Evolutionary conservation across 35 echinoderm and acorn worm species (phyloP).

Genomic region (Heliocidaris tuberculata): DNA sequence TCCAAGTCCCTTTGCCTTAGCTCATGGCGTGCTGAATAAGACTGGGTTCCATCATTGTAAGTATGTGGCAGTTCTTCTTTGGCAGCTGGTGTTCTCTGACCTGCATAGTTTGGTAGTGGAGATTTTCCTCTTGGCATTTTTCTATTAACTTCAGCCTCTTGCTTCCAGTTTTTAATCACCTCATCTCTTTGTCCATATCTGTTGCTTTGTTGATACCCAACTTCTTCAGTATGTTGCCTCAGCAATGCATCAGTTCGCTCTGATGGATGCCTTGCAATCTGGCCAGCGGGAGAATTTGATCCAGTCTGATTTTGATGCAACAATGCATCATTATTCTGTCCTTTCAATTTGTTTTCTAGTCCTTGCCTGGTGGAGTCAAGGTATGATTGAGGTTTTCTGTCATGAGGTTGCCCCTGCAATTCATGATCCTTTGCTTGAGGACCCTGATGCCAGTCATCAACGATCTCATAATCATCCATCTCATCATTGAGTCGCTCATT

Average conservation of each 20-base stretch:
- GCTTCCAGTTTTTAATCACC: not conserved
- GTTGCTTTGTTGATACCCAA: not conserved
- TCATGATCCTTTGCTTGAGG: not conserved
- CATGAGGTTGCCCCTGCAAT: conserved; percentile 34
- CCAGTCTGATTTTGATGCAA: not conserved
- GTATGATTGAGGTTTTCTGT: conserved; percentile 18
- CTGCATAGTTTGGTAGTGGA: conserved; percentile 23
- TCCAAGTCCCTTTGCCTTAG: not conserved
- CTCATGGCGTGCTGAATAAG: not conserved
- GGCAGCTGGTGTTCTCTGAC: conserved; percentile 7
- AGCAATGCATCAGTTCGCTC: not conserved
- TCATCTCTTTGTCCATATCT: not conserved
- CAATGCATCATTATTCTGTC: not conserved
- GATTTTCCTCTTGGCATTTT: conserved; percentile 25
- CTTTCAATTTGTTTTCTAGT: not conserved
- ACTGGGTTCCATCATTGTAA: not conserved
- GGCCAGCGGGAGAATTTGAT: not conserved
- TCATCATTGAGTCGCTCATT: conserved; percentile 29
- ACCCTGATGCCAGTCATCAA: not conserved
- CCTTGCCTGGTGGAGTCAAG: not conserved
- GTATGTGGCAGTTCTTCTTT: not conserved
- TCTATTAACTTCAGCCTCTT: conserved; percentile 25
- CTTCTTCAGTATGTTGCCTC: not conserved
- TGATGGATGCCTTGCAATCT: not conserved
- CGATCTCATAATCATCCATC: conserved; percentile 32